Conservation (phyloP, 2,888 invertebrate species). For the Sabatieria punctata region DNA sequence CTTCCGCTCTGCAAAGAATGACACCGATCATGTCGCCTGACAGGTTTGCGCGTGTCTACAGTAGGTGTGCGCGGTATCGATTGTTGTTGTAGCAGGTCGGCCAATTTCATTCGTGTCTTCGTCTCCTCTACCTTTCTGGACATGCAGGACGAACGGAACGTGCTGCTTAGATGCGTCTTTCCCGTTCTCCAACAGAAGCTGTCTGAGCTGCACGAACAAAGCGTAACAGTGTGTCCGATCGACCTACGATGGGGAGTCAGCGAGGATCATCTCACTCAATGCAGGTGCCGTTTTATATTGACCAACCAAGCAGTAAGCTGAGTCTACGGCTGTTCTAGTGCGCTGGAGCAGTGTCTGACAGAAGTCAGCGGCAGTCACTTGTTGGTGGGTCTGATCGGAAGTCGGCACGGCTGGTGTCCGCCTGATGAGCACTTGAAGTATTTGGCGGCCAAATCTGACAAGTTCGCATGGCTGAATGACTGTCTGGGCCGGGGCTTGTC, state of each 20-base stretch:
- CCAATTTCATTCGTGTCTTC: conserved; percentile 36
- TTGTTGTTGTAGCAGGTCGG: no score
- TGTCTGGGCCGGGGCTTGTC: conserved; percentile 32
- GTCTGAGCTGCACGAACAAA: conserved; percentile 20
- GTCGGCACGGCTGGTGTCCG: conserved; percentile 35
- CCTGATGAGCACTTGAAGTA: conserved; percentile 6
- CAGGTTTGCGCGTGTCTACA: no score
- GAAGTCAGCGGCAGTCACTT: conserved; percentile 34
- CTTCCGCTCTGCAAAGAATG: no score
- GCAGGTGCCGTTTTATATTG: no score
- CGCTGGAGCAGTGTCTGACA: conserved; percentile 33
- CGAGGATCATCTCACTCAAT: no score
- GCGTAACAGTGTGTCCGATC: conserved; percentile 32
- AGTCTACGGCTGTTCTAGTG: conserved; percentile 25
- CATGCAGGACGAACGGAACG: conserved; percentile 39
- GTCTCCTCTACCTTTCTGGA: conserved; percentile 40
- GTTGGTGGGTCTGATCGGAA: conserved; percentile 36
- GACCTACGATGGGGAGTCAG: conserved; percentile 40
- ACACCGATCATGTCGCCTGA: no score
- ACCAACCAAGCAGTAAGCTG: no score
- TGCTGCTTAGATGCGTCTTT: conserved; percentile 36
- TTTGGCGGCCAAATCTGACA: not conserved
- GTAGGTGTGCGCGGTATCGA: no score
- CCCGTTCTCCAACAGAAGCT: conserved; percentile 35
- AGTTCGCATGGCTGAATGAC: conserved; percentile 31